phyloP scores from a whole-genome alignment of 2,113 vertebrate genomes.

The Columbina picui region DNA sequence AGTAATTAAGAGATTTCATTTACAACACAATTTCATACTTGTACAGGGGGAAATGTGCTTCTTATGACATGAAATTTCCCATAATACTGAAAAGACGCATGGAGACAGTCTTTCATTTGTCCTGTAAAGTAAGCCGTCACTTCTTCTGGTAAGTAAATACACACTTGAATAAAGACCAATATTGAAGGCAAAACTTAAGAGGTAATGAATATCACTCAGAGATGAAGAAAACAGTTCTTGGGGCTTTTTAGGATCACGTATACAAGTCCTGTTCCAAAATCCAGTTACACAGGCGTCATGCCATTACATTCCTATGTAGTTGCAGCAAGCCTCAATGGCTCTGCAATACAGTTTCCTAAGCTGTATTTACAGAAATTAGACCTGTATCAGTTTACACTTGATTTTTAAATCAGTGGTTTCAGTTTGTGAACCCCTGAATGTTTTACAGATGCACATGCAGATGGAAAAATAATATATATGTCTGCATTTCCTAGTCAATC shows the following conservation, averaged over 20 bases:
- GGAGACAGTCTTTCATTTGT: neutral
- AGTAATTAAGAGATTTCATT: slow-evolving; percentile 55
- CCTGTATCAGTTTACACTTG: neutral
- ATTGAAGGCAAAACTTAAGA: neutral
- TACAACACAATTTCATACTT: slow-evolving; percentile 14
- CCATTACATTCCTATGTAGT: neutral
- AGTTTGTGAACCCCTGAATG: neutral
- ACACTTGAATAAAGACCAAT: neutral
- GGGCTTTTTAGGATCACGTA: neutral
- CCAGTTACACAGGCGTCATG: neutral
- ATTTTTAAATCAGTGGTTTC: neutral
- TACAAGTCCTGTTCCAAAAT: neutral
- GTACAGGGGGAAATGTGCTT: neutral
- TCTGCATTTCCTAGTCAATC: neutral
- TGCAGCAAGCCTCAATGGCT: neutral
- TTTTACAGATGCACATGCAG: neutral
- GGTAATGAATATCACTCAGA: neutral
- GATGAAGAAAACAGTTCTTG: neutral
- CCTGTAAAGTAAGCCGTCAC: neutral
- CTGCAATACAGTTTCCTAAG: neutral
- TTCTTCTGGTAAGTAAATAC: neutral
- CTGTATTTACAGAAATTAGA: neutral
- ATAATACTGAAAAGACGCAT: neutral
- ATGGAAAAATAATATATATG: neutral
- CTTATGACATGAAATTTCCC: neutral